Evolutionary conservation across 2,797 vertebrate species (phyloP), one percentile per base, ranked within the genome.

Genomic region (Todus mexicanus): DNA sequence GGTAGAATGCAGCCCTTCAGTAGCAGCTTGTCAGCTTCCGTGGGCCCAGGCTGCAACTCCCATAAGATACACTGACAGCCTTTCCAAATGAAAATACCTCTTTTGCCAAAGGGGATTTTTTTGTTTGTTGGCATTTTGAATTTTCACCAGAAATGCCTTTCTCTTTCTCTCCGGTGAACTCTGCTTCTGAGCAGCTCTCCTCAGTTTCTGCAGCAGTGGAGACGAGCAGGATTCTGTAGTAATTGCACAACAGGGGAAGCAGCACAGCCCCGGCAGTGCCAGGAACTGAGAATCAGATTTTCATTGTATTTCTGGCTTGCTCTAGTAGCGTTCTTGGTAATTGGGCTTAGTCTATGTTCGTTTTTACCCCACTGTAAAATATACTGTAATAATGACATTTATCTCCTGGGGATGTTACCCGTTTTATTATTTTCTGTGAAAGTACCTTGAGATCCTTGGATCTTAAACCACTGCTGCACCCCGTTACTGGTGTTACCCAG

Each of bases 1-100:
- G 27, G 47, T 66, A 87, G 84, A 89, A 89, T 43, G 81, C 71
- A 89, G 75, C 74, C 56, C 43, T 79, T 87, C 64, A 66, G 84
- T 23, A 84, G 69, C 76, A 88, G 91, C 70, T 88, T 66, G 72
- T 76, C 86, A 80, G 48, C 54, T 80, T 87, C 74, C 76, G 20
- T n/a, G 85, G 74, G 43, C 87, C 31, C 27, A 50, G 71, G 33
- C 59, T 88, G 21, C 25, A 72, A 10, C 66, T 91, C 73, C 60
- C 26, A 11, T 54, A 47, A 89, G 43, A 82, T 59, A 35, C 21
- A 20, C 54, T 82, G 91, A 63, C 85, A 86, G 40, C 4, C 0
- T 66, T 90, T 95, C 74, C 80, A 87, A 84, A 82, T 56, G 59
- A 87, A 91, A 94, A 76, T 70, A 63, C 13, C n/a, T 82, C 71